These are phyloP conservation scores for Andricus curvator DNA, from an alignment of 2,888 invertebrate species.

Conservation along the genomic window DNA sequence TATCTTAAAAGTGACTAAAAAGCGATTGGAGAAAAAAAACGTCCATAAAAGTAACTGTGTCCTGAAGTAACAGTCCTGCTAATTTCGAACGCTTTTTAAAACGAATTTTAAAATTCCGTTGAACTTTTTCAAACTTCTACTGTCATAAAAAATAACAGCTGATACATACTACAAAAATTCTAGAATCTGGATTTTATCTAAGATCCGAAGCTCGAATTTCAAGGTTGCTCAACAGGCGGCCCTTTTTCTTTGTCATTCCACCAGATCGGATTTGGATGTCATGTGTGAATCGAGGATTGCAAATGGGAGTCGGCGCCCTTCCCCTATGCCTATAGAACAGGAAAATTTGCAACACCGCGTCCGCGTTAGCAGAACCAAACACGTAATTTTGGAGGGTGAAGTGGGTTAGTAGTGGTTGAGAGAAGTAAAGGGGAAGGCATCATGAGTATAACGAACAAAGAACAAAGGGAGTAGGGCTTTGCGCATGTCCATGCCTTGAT, in stretches of 20 bases:
- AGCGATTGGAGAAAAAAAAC: too few species aligned
- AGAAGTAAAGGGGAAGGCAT: neutral
- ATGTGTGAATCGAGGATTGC: neutral
- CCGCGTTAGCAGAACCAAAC: slow-evolving; percentile 1
- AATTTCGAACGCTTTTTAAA: too few species aligned
- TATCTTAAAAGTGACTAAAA: too few species aligned
- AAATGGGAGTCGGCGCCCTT: neutral
- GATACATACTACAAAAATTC: neutral
- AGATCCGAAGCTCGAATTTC: neutral
- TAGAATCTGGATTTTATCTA: neutral
- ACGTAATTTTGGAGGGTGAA: slow-evolving; percentile 27
- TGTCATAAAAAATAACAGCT: neutral
- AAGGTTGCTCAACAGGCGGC: slow-evolving; percentile 7
- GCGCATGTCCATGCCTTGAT: slow-evolving; percentile 3
- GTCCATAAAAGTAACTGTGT: too few species aligned
- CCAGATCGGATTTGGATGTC: neutral
- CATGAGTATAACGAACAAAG: slow-evolving; percentile 30
- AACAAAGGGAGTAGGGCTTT: slow-evolving; percentile 19
- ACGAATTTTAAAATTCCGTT: too few species aligned
- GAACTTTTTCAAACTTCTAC: too few species aligned
- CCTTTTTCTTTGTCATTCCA: slow-evolving; percentile 7
- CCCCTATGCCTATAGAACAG: neutral
- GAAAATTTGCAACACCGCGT: slow-evolving; percentile 11
- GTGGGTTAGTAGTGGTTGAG: slow-evolving; percentile 29
- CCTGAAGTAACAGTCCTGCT: too few species aligned